Evolutionary conservation across 2,113 vertebrate genomes (phyloP).

Genomic region (Platysternon megacephalum): DNA sequence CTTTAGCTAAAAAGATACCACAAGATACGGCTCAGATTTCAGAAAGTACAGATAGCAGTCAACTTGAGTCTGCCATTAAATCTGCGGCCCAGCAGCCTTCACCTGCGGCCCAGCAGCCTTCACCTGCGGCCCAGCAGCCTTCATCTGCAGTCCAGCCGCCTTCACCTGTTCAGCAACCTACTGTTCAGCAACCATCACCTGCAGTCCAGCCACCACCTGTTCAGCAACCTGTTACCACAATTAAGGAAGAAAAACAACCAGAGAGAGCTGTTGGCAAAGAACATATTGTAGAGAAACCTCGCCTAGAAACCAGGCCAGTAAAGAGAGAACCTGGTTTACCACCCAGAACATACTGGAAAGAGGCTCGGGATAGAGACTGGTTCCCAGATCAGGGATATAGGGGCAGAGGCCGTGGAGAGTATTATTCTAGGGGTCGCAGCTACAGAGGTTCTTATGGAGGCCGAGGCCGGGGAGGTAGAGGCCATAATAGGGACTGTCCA

Average conservation of each 20-base stretch:
- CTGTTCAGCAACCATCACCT: slow-evolving; percentile 31
- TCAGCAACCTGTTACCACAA: background rate
- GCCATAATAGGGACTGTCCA: slow-evolving; percentile 90
- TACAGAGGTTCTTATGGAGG: slow-evolving; percentile 94
- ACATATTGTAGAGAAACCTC: slow-evolving; percentile 80
- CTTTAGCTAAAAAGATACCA: slow-evolving; percentile 63
- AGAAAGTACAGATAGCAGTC: slow-evolving; percentile 52
- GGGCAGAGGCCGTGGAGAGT: slow-evolving; percentile 94
- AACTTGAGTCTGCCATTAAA: slow-evolving; percentile 61
- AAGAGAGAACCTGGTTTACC: slow-evolving; percentile 86
- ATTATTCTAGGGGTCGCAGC: slow-evolving; percentile 96
- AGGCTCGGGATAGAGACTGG: slow-evolving; percentile 93
- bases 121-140: background rate
- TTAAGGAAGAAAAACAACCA: slow-evolving; percentile 87
- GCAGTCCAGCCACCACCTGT: background rate
- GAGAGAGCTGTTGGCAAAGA: slow-evolving; percentile 84
- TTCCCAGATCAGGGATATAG: slow-evolving; percentile 89
- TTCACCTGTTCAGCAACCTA: background rate
- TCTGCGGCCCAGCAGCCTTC: slow-evolving; percentile 27
- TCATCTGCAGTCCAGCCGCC: background rate
- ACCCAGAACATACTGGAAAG: slow-evolving; percentile 89
- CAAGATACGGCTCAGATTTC: slow-evolving; percentile 56
- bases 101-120: slow-evolving; percentile 28
- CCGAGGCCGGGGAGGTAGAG: slow-evolving; percentile 88
- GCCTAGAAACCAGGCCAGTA: slow-evolving; percentile 83